Evolutionary conservation across 2,113 vertebrate species (phyloP).

Genomic region (Xenus cinereus): DNA sequence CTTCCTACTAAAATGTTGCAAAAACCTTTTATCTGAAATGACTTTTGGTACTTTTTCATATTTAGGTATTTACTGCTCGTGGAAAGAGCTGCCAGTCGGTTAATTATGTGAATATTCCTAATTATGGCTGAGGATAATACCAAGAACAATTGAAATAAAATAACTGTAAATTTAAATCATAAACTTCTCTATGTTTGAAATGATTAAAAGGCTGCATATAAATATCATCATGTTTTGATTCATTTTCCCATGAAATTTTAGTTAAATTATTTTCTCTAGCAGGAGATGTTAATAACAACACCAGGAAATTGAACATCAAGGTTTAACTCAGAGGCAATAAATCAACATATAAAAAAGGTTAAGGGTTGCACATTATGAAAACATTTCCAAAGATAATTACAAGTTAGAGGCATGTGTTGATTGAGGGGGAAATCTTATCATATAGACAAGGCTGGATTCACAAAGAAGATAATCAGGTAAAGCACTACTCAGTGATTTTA

Average conservation of each 20-base stretch:
- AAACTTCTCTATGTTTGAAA: not conserved
- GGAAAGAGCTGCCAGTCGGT: not conserved
- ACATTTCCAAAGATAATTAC: slow-evolving; percentile 48
- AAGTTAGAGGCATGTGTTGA: slow-evolving; percentile 29
- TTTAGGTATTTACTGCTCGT: not conserved
- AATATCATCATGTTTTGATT: slow-evolving; percentile 23
- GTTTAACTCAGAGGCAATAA: slow-evolving; percentile 39
- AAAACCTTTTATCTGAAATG: not conserved
- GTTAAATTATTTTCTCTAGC: not conserved
- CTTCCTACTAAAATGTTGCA: not conserved
- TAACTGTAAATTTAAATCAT: slow-evolving; percentile 32
- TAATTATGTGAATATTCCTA: slow-evolving; percentile 26
- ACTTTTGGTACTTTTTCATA: not conserved
- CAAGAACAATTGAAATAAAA: slow-evolving; percentile 43
- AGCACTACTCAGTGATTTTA: not conserved
- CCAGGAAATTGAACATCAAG: slow-evolving; percentile 38
- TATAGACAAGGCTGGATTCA: not conserved
- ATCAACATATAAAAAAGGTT: slow-evolving; percentile 41
- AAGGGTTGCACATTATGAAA: slow-evolving; percentile 29
- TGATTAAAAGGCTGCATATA: not conserved
- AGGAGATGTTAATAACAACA: slow-evolving; percentile 12
- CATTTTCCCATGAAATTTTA: slow-evolving; percentile 24
- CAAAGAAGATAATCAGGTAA: slow-evolving; percentile 19
- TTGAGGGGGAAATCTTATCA: slow-evolving; percentile 16
- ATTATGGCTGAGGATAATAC: slow-evolving; percentile 18